Conservation (phyloP, 2,113 vertebrate species). For the Phalacrocorax brasilianus region DNA sequence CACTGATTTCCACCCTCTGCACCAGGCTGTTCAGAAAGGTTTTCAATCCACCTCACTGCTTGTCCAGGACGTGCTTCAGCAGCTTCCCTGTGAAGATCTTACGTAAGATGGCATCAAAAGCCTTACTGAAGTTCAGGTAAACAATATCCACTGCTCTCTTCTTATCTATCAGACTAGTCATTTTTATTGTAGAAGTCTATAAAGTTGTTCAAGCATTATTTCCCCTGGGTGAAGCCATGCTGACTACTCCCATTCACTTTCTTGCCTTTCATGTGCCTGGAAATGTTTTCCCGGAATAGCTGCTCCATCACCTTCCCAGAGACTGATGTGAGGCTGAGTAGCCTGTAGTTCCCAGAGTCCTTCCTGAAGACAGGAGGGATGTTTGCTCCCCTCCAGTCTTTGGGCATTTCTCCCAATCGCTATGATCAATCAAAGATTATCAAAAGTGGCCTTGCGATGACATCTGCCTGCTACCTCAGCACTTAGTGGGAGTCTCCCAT, state of each 20-base stretch:
- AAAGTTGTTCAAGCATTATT: not conserved
- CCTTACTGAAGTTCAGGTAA: not conserved
- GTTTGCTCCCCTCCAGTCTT: not conserved
- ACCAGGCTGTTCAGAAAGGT: not conserved
- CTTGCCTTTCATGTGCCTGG: not conserved
- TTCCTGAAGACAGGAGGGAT: not conserved
- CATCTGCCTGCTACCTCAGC: not conserved
- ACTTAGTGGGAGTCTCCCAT: no score
- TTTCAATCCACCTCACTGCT: not conserved
- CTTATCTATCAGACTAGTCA: not conserved
- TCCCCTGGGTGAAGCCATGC: not conserved
- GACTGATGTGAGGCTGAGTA: not conserved
- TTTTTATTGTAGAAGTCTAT: not conserved
- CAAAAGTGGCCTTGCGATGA: rapidly evolving
- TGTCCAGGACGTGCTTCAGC: not conserved
- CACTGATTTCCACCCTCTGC: not conserved
- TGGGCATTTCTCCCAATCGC: rapidly evolving
- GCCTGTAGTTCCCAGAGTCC: not conserved
- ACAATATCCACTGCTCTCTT: not conserved
- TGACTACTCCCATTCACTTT: not conserved
- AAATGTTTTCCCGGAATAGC: not conserved
- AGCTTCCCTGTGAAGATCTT: not conserved
- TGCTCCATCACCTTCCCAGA: not conserved
- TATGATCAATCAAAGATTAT: not conserved
- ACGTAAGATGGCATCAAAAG: not conserved